Base-by-base conservation (phyloP, 2,797 vertebrate genomes). In the Babyrousa celebensis region DNA sequence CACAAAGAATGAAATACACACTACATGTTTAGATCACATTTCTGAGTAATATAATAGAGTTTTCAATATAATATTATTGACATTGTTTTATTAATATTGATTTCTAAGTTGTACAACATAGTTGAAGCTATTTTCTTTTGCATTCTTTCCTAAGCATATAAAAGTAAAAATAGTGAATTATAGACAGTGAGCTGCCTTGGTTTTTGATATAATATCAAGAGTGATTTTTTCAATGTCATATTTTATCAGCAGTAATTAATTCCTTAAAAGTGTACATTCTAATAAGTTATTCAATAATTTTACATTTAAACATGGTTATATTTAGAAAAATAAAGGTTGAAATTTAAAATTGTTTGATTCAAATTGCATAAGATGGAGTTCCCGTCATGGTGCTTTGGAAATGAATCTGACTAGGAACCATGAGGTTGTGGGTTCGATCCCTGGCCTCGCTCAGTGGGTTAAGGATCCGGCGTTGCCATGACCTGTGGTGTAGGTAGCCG, bases 111-210 rank as follows among this genome's bases (percentile, higher is more conserved):
- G 32, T 48, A 86, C 72, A 96, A n/a, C 70, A 93, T 72, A 97
- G 78, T 86, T n/a, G 23, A 72, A 95, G 56, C 18, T 87, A 84
- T 95, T 95, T 97, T 70, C 43, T 78, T 95, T 88, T 93, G n/a
- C 25, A 94, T 97, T 96, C 18, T 95, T 97, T 94, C 36, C 75
- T 93, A 95, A 97, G 36, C n/a, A 95, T 48, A 67, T 97, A 78
- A 96, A 98, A 98, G 95, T 90, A 94, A 97, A 97, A 95, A 74
- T 32, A 32, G 40, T 96, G 54, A 98, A 96, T 96, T 98, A 97
- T 85, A 40, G 29, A 95, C 94, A 93, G 92, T 25, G 54, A 95
- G 14, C 52, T 97, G 43, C 94, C 93, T 90, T 75, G 43, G 16
- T 78, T 97, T 97, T 95, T 96, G 48, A 96, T 78, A 97, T 96